Conservation (phyloP, 2,888 invertebrate species). For the Acronicta leporina region DNA sequence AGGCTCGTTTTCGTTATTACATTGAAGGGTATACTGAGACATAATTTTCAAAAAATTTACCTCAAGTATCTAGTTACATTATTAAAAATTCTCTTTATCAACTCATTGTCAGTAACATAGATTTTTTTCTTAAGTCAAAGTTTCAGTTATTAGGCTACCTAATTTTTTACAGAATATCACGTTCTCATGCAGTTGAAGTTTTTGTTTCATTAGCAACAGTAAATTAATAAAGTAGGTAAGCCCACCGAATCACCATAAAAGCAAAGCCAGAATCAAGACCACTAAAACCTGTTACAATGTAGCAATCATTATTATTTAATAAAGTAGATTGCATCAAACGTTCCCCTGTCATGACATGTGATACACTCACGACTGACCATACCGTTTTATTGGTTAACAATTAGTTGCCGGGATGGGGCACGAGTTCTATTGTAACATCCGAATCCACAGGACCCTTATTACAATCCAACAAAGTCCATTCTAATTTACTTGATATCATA, state of each 20-base stretch:
- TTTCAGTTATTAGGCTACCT: too few species aligned
- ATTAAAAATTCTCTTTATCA: too few species aligned
- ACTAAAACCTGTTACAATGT: constrained; percentile 37
- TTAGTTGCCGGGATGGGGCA: constrained; percentile 65
- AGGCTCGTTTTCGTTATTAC: neutral
- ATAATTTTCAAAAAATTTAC: neutral
- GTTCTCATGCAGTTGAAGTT: too few species aligned
- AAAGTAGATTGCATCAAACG: constrained; percentile 68
- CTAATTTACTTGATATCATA: constrained; percentile 15
- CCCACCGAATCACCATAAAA: neutral
- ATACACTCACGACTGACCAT: constrained; percentile 69
- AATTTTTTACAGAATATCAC: too few species aligned
- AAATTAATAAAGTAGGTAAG: neutral
- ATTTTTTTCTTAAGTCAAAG: neutral
- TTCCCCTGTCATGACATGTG: constrained; percentile 49
- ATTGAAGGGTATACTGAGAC: neutral
- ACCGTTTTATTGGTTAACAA: constrained; percentile 82
- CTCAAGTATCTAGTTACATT: neutral
- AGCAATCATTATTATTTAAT: constrained; percentile 69
- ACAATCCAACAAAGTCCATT: constrained; percentile 50
- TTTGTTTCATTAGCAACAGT: too few species aligned
- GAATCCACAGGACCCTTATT: constrained; percentile 41
- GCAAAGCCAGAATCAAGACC: constrained; percentile 36
- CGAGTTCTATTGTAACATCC: constrained; percentile 35
- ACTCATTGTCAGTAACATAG: neutral